phyloP scores from a whole-genome alignment of 64 coral and sea anemone species.

The Catalaphyllia jardinei region DNA sequence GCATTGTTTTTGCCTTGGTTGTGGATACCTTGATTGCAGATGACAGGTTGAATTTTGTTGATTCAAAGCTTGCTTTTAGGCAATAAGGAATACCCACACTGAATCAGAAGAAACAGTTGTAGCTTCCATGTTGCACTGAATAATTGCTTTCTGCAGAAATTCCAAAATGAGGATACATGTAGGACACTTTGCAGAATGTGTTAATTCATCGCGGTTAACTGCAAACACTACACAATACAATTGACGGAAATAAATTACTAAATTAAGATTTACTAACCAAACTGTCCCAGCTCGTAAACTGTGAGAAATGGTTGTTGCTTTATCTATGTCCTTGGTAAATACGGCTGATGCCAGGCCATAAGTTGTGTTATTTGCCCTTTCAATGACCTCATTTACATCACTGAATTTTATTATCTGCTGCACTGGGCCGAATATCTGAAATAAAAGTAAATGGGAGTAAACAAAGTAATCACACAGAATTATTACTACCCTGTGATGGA shows the following conservation, averaged over 20 bases:
- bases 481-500: too few species aligned
- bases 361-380: conserved; percentile 89
- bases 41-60: too few species aligned
- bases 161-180: too few species aligned
- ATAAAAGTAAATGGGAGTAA: background rate
- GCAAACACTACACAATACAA: background rate
- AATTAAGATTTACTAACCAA: conserved; percentile 58
- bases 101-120: too few species aligned
- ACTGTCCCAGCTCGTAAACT: conserved; percentile 78
- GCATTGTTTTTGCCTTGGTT: too few species aligned
- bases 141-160: too few species aligned
- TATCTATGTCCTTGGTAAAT: conserved; percentile 95
- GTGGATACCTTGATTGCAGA: too few species aligned
- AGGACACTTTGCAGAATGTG: too few species aligned
- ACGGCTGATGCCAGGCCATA: conserved; percentile 92
- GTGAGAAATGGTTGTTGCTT: conserved; percentile 75
- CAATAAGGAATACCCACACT: too few species aligned
- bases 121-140: too few species aligned
- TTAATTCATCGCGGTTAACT: too few species aligned
- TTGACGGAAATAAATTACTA: background rate
- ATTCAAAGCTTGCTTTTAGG: too few species aligned
- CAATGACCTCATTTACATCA: conserved; percentile 87
- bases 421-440: conserved; percentile 96
- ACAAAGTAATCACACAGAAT: background rate
- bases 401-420: conserved; percentile 96